Evolutionary conservation across 2,888 invertebrate species (phyloP).

Genomic region (Amorpha juglandis): DNA sequence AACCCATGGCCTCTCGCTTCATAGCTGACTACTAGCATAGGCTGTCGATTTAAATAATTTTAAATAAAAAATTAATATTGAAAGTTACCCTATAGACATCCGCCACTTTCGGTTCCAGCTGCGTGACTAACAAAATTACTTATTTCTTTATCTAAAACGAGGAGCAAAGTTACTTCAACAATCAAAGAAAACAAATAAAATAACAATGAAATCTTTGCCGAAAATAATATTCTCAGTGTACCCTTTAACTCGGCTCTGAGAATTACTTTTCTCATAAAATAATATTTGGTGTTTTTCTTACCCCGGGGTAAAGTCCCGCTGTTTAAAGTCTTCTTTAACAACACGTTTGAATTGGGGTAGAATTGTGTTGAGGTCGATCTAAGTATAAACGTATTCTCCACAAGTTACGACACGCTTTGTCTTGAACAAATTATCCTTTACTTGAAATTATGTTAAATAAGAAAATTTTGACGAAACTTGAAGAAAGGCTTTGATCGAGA

Average conservation of each 20-base stretch:
- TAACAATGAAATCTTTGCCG: conserved; percentile 2
- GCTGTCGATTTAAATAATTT: too few relatives aligned
- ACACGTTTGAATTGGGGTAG: conserved; percentile 5
- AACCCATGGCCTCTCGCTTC: too few relatives aligned
- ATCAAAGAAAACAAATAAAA: conserved; percentile 14
- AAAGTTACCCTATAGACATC: too few relatives aligned
- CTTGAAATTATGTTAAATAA: neutral
- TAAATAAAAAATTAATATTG: too few relatives aligned
- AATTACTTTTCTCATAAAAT: conserved; percentile 4
- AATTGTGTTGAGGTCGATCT: conserved; percentile 4
- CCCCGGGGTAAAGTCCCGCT: neutral
- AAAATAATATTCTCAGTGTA: neutral
- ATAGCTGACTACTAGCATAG: too few relatives aligned
- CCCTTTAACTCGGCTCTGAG: neutral
- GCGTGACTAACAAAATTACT: neutral
- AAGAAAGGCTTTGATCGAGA: too few relatives aligned
- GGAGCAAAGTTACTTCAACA: neutral
- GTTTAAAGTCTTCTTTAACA: conserved; percentile 22
- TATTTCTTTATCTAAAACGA: neutral
- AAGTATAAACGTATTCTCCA: conserved; percentile 5
- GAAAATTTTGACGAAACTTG: too few relatives aligned
- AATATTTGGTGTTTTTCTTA: conserved; percentile 11
- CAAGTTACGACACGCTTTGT: neutral
- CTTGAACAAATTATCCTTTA: neutral
- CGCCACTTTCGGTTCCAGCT: neutral